Evolutionary conservation across 2,797 vertebrate genomes (phyloP).

Genomic region (Enteromius trimaculatus): DNA sequence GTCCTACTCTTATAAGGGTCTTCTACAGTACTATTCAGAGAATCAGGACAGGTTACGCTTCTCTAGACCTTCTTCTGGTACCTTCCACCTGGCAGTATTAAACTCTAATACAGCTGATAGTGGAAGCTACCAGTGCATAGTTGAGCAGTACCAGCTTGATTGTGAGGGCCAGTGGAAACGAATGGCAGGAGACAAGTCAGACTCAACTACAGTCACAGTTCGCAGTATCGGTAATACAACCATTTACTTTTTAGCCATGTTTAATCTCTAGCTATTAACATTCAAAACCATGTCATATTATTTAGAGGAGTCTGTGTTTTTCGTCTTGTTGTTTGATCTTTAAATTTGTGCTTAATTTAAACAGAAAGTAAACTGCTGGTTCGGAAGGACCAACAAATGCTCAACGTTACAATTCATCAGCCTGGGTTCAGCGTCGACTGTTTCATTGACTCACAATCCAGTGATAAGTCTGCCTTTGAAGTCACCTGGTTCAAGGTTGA

Average conservation of each 20-base stretch:
- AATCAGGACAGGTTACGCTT: too few species aligned
- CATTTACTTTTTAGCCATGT: too few species aligned
- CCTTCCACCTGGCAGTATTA: constrained; percentile 47
- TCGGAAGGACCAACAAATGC: constrained; percentile 2
- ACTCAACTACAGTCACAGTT: not conserved
- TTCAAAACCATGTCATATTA: too few species aligned
- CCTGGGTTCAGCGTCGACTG: constrained; percentile 50
- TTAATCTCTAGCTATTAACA: too few species aligned
- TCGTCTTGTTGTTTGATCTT: not conserved
- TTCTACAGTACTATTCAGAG: too few species aligned
- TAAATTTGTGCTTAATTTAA: constrained; percentile 7
- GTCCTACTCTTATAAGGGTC: too few species aligned
- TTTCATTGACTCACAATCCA: constrained; percentile 55
- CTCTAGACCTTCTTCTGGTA: too few species aligned
- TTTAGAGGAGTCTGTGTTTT: too few species aligned
- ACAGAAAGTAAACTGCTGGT: constrained; percentile 57
- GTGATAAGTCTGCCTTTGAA: constrained; percentile 56
- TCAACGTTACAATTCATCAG: constrained; percentile 31
- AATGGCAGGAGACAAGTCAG: not conserved
- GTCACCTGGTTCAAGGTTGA: constrained; percentile 54
- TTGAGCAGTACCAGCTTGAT: constrained; percentile 52
- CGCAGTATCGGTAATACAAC: not conserved
- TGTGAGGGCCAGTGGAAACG: constrained; percentile 43
- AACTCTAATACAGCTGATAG: constrained; percentile 47
- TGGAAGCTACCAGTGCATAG: constrained; percentile 55